Conservation (phyloP, 2,797 vertebrate genomes). For the Channa striata region DNA sequence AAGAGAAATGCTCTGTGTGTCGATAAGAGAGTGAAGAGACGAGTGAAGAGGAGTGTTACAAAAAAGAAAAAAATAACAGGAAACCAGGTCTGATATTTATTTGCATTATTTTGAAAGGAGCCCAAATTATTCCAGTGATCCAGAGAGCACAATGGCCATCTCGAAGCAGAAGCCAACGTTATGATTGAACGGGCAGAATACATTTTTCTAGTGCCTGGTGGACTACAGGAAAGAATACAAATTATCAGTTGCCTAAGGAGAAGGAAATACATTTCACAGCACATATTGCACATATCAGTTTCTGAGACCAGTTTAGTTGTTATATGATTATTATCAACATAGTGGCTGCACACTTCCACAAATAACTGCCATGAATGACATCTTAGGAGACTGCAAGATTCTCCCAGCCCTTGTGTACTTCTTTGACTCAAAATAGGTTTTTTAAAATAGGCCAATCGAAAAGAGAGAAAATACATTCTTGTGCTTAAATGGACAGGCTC, state of each 20-base stretch:
- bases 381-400: constrained; percentile 18
- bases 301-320: constrained; percentile 64
- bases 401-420: background rate
- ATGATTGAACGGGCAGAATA: constrained; percentile 58
- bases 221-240: constrained; percentile 58
- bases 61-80: constrained; percentile 41
- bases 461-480: constrained; percentile 35
- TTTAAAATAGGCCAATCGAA: constrained; percentile 8
- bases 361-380: constrained; percentile 56
- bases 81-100: constrained; percentile 78
- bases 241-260: constrained; percentile 66
- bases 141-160: constrained; percentile 66
- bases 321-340: constrained; percentile 68
- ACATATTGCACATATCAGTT: constrained; percentile 67
- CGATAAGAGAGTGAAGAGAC: constrained; percentile 74
- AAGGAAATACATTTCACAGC: constrained; percentile 75
- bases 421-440: constrained; percentile 28
- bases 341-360: constrained; percentile 45
- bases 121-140: constrained; percentile 73
- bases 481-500: constrained; percentile 6
- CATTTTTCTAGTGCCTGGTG: constrained; percentile 50
- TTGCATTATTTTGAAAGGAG: constrained; percentile 80
- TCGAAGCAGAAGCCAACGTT: constrained; percentile 46
- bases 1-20: constrained; percentile 70
- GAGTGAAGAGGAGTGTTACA: constrained; percentile 58